phyloP scores from a whole-genome alignment of 2,797 vertebrate genomes.

The Pipistrellus kuhlii region DNA sequence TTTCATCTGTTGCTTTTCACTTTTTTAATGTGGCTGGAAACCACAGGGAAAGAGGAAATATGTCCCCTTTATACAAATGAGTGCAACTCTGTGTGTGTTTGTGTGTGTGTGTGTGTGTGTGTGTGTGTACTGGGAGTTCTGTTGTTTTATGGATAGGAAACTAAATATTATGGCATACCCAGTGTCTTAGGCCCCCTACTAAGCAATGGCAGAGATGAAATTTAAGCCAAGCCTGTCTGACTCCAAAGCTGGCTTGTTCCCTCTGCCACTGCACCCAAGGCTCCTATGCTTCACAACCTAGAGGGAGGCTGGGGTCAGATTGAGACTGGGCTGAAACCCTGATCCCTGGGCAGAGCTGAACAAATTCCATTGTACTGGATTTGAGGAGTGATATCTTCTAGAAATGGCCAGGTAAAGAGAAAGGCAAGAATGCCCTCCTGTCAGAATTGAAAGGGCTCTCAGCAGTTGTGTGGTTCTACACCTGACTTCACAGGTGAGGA shows the following conservation, averaged over 20 bases:
- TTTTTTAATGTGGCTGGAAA: neutral
- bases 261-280: neutral
- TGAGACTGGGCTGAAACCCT: neutral
- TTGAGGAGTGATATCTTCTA: neutral
- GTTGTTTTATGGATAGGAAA: neutral
- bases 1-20: neutral
- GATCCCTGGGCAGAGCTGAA: neutral
- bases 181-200: neutral
- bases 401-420: neutral
- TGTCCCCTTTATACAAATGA: neutral
- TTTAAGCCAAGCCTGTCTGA: neutral
- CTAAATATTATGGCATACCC: neutral
- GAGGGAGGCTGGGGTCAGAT: neutral
- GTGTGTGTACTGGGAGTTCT: neutral
- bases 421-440: neutral
- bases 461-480: neutral
- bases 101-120: neutral
- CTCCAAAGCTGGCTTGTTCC: neutral
- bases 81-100: neutral
- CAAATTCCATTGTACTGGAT: neutral
- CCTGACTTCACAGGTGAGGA: neutral
- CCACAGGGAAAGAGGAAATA: neutral
- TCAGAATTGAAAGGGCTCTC: neutral
- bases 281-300: neutral
- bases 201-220: neutral